Evolutionary conservation across 2,797 vertebrate species (phyloP), one percentile per base, ranked within the genome.

Genomic region (Malacoraja senta): DNA sequence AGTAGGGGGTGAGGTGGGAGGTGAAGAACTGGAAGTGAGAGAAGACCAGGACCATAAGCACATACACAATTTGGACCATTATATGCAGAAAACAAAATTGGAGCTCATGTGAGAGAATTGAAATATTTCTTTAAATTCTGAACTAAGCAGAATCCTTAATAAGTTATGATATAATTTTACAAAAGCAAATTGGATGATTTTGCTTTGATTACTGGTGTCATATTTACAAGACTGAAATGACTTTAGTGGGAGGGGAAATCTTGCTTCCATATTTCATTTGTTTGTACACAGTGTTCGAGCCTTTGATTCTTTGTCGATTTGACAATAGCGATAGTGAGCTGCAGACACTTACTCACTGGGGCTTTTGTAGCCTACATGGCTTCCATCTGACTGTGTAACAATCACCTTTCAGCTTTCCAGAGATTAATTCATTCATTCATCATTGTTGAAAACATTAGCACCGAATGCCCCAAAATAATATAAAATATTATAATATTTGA

Each of bases 361-460:
- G 32, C 71, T 53, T 91, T 12, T 44, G 68, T 92, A 53, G 38
- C 29, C 4, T 17, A 76, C 71, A n/a, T 76, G 8, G 71, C 71
- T 92, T 76, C 76, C 35, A 92, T 92, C 90, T 76, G 26, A n/a
- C 90, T 76, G 35, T 91, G 90, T 53, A 76, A 38, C 38, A 8
- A 92, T 74, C 90, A 92, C 71, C 24, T 92, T 74, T 44, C 68
- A 92, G 24, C 44, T 38, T 76, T 92, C 72, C 90, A 92, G 71
- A 92, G 38, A 92, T 92, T 74, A 76, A 53, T 53, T 53, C 0
- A 53, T 53, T 53, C 4, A 53, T 53, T 53, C 44, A 53, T 53
- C 44, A 6, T 53, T 3, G 44, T 53, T 53, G 44, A 53, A 53
- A 53, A 53, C 44, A 53, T 53, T 53, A 53, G 44, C 44, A 3